Evolutionary conservation across 2,888 invertebrate species (phyloP), one percentile per base, ranked within the genome.

Genomic region (Mechanitis messenoides): DNA sequence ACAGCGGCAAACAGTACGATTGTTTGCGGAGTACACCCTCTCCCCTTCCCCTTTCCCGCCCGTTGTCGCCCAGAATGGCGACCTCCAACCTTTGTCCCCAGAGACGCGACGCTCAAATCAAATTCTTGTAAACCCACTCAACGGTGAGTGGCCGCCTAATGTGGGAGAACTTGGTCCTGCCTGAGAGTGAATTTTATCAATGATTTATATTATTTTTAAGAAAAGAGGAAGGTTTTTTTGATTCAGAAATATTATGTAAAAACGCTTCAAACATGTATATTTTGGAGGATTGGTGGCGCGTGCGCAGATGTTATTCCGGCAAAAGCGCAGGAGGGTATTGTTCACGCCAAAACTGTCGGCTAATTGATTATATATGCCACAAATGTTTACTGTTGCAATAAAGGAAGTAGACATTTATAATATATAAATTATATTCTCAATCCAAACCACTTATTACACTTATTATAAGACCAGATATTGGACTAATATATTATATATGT

Each of bases 41-140:
- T 50, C 55, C 58, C 58, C 63, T 11, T 58, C 59, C 55, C 38
- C 55, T 54, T 28, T 28, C 47, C 58, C 64, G 46, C 58, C 45
- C 67, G 56, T 46, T 61, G 53, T 50, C 50, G 50, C 50, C 50
- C 50, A 9, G 28, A 28, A 28, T 31, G 50, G 31, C 31, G 50
- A 50, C 50, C 50, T 50, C 50, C 50, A 31, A 50, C 50, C 31
- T 50, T 50, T 31, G 50, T 50, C 64, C 62, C 57, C 50, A 47
- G 65, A 62, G 66, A 67, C 60, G 45, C 47, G 54, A 12, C 55
- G 58, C 66, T 62, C 65, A 65, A 72, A 71, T 71, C 71, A 66
- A 70, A 71, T 71, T 70, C 68, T 63, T 68, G 69, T 61, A 67
- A 68, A 53, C 63, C 65, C 65, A 60, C 63, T 62, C 63, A 56